Conservation (phyloP, 2,888 invertebrate genomes). For the Lepidonotus clava region DNA sequence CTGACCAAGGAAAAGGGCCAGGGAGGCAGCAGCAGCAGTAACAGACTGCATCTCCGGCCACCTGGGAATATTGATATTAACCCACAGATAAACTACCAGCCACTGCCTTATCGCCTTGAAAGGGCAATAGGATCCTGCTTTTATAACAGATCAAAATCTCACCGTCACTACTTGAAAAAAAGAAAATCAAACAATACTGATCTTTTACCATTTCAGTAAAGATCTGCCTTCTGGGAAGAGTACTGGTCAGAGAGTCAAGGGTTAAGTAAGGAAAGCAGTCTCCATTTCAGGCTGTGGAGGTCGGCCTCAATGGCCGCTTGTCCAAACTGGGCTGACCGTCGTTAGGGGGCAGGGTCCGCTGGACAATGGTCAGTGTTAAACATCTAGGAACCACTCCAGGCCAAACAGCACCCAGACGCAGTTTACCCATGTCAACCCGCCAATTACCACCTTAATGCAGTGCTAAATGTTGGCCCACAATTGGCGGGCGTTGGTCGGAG, state of each 20-base stretch:
- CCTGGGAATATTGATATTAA: not conserved
- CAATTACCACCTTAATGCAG: conserved; percentile 1
- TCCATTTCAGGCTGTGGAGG: too few relatives aligned
- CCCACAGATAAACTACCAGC: not conserved
- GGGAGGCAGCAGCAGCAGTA: not conserved
- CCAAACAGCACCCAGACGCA: not conserved
- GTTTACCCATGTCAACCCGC: not conserved
- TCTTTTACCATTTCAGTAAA: too few relatives aligned
- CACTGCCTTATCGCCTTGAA: too few relatives aligned
- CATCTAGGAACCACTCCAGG: not conserved
- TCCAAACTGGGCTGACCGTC: not conserved
- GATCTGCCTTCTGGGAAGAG: too few relatives aligned
- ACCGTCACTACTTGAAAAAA: too few relatives aligned
- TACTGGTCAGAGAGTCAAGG: too few relatives aligned
- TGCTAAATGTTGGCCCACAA: not conserved
- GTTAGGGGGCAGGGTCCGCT: not conserved
- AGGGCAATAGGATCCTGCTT: too few relatives aligned
- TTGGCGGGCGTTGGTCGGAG: not conserved
- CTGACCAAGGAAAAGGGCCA: not conserved
- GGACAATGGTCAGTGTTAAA: not conserved
- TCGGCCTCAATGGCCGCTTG: too few relatives aligned
- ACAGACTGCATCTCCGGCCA: not conserved
- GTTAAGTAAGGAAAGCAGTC: too few relatives aligned
- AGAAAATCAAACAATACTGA: too few relatives aligned
- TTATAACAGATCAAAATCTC: too few relatives aligned